Conservation (phyloP, 30 jellyfish, hydroid and myxozoan species). For the Morbakka virulenta region DNA sequence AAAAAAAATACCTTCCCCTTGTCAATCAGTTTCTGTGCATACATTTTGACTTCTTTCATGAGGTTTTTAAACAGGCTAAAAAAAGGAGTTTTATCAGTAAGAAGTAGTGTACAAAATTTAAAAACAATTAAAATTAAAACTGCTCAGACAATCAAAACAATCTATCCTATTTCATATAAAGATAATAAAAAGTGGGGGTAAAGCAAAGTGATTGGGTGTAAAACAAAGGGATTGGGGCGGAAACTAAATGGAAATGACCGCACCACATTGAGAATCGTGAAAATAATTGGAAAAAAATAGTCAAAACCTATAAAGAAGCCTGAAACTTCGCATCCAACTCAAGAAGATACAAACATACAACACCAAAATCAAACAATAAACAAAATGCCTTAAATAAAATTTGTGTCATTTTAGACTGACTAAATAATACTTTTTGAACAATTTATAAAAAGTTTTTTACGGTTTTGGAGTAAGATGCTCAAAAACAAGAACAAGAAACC, state of each 20-base stretch:
- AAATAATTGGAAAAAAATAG: too few species aligned
- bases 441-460: too few species aligned
- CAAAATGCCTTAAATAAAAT: too few species aligned
- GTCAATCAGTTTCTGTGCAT: conserved; percentile 89
- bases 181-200: background rate
- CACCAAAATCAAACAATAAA: too few species aligned
- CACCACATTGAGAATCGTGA: too few species aligned
- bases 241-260: background rate
- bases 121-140: background rate
- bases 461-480: too few species aligned
- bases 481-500: too few species aligned
- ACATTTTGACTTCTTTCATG: conserved; percentile 84
- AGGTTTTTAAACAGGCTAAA: conserved; percentile 85
- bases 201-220: background rate
- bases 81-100: background rate
- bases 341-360: too few species aligned
- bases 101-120: background rate
- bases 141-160: background rate
- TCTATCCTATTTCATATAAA: background rate
- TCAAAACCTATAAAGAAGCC: too few species aligned
- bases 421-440: too few species aligned
- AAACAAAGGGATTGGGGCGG: background rate
- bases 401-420: too few species aligned
- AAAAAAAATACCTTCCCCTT: conserved; percentile 77
- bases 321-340: too few species aligned